Conservation (phyloP, 2,113 vertebrate species). For the Speoplatyrhinus poulsoni region DNA sequence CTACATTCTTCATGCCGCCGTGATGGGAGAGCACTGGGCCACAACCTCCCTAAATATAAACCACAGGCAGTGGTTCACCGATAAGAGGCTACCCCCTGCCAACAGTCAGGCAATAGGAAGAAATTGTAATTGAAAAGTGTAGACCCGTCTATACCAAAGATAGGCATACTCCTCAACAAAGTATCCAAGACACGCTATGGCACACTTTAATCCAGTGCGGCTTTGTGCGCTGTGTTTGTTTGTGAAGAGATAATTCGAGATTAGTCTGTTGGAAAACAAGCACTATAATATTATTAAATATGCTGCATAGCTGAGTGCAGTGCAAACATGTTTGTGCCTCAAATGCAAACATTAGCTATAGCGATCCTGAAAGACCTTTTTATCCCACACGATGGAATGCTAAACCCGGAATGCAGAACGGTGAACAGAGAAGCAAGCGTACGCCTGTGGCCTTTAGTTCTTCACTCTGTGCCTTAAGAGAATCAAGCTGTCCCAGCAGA, state of each 20-base stretch:
- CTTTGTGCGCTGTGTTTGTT: too few relatives aligned
- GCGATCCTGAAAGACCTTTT: neutral
- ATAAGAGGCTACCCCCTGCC: too few relatives aligned
- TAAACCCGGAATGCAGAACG: neutral
- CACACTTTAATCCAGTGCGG: too few relatives aligned
- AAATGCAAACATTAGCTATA: neutral
- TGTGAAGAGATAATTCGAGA: too few relatives aligned
- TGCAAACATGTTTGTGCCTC: slow-evolving; percentile 3
- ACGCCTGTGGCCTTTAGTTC: slow-evolving; percentile 5
- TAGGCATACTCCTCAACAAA: too few relatives aligned
- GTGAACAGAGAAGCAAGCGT: neutral
- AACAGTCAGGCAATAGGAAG: too few relatives aligned
- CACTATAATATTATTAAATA: neutral
- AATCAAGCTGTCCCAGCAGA: slow-evolving; percentile 9
- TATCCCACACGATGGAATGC: neutral
- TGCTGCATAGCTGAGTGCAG: neutral
- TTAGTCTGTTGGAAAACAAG: neutral
- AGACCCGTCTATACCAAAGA: too few relatives aligned
- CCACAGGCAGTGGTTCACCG: too few relatives aligned
- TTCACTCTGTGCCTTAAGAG: neutral
- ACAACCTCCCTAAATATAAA: neutral
- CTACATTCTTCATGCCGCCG: neutral
- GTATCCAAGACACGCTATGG: too few relatives aligned
- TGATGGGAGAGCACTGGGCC: neutral
- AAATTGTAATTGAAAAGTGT: too few relatives aligned